Percentiles rank a stretch among this genome's conserved stretches.
Evolutionary conservation across 2,113 vertebrate genomes (phyloP).

Genomic region (Fulica atra): DNA sequence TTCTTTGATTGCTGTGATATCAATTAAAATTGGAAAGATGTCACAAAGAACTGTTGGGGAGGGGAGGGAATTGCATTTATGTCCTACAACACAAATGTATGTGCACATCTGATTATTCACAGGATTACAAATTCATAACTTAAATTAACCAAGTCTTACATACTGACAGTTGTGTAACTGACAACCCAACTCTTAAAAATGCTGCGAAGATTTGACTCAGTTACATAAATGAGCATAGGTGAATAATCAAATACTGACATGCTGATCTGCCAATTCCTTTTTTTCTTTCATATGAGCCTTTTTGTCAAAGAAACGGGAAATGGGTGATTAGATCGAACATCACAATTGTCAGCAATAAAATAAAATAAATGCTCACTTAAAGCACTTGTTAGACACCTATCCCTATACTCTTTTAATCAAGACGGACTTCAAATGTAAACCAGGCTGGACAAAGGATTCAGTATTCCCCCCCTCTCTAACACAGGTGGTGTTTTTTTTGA

Average conservation of each 20-base stretch:
- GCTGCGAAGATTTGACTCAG: slow-evolving; percentile 20
- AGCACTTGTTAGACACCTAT: background rate
- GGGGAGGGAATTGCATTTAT: slow-evolving; percentile 32
- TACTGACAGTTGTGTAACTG: slow-evolving; percentile 59
- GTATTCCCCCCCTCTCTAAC: background rate
- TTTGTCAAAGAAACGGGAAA: background rate
- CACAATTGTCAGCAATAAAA: background rate
- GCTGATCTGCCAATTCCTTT: background rate
- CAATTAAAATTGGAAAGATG: slow-evolving; percentile 66
- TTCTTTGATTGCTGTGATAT: slow-evolving; percentile 63
- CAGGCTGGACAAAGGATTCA: background rate
- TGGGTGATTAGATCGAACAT: background rate
- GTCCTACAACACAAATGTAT: slow-evolving; percentile 48
- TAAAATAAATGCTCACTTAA: background rate
- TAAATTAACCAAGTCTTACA: slow-evolving; percentile 60
- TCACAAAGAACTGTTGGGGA: slow-evolving; percentile 25
- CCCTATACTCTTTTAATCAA: background rate
- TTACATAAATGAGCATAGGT: slow-evolving; percentile 53
- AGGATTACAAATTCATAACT: slow-evolving; percentile 58
- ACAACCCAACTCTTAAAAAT: slow-evolving; percentile 52
- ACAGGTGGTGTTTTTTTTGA: fast-evolving
- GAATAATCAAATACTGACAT: slow-evolving; percentile 50
- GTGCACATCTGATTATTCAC: slow-evolving; percentile 62
- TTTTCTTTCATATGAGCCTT: background rate
- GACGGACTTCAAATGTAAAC: background rate